phyloP scores from a whole-genome alignment of 2,888 invertebrate species.

The Tetranychus truncatus region DNA sequence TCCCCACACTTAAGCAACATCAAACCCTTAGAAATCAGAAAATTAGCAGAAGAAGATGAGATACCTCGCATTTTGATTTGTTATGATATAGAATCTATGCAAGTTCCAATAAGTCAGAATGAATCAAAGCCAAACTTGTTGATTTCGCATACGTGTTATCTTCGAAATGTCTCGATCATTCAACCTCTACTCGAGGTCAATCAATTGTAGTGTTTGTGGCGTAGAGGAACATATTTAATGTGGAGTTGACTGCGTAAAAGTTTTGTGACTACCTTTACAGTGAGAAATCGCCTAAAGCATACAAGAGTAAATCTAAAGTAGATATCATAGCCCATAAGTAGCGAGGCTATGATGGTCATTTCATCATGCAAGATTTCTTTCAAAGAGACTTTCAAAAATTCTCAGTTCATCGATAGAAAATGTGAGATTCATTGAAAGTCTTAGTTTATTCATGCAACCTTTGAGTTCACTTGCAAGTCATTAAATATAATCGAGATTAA shows the following conservation, averaged over 20 bases:
- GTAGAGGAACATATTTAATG: not conserved
- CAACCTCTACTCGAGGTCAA: not conserved
- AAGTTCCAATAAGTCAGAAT: not conserved
- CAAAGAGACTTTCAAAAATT: slow-evolving; percentile 13
- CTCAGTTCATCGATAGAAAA: slow-evolving; percentile 11
- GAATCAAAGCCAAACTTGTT: not conserved
- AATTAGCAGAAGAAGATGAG: not conserved
- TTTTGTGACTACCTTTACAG: slow-evolving; percentile 34
- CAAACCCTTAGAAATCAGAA: not conserved
- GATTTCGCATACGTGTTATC: not conserved
- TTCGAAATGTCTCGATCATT: not conserved
- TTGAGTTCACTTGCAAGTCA: slow-evolving; percentile 14
- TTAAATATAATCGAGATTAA: not conserved
- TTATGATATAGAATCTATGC: slow-evolving; percentile 7
- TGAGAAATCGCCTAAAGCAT: slow-evolving; percentile 31
- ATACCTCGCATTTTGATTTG: not conserved
- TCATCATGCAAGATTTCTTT: slow-evolving; percentile 15
- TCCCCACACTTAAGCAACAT: not conserved
- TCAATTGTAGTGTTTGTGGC: slow-evolving; percentile 10
- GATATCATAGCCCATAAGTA: slow-evolving; percentile 14
- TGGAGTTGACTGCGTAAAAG: slow-evolving; percentile 11
- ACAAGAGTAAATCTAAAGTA: slow-evolving; percentile 1
- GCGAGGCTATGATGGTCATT: slow-evolving; percentile 19
- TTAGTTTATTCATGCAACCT: slow-evolving; percentile 14
- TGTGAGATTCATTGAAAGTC: slow-evolving; percentile 14